These are phyloP conservation scores for Patiria pectinifera DNA, from an alignment of 53 echinoderm and acorn worm species.

Conservation along the genomic window DNA sequence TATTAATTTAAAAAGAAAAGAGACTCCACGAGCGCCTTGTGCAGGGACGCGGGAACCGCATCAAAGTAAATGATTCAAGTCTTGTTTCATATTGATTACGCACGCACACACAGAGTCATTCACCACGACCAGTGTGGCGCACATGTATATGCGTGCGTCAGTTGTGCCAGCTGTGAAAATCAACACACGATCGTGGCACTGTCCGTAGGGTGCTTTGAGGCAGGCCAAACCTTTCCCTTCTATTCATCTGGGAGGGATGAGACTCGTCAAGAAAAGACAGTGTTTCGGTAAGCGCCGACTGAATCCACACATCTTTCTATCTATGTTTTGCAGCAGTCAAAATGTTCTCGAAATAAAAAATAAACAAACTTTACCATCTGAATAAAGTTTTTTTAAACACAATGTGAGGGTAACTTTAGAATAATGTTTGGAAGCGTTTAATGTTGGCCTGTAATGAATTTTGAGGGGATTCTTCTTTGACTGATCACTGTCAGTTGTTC, in stretches of 20 bases:
- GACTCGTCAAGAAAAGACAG: neutral
- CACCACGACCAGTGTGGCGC: neutral
- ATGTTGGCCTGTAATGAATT: no score
- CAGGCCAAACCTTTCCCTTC: neutral
- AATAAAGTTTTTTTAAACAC: no score
- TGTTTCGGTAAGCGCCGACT: neutral
- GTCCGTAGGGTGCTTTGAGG: neutral
- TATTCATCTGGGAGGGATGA: neutral
- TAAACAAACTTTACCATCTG: no score
- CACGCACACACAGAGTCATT: neutral
- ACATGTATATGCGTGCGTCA: neutral
- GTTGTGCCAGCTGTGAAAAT: neutral
- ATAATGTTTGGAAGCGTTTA: no score
- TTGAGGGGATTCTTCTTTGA: no score
- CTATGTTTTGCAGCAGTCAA: neutral
- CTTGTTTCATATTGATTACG: neutral
- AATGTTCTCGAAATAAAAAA: no score
- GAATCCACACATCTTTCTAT: neutral
- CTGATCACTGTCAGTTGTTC: no score
- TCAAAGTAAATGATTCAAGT: neutral
- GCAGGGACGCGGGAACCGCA: neutral
- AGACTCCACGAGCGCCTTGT: conserved; percentile 9
- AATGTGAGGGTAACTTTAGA: no score
- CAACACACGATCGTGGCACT: neutral
- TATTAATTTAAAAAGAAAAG: conserved; percentile 31